These are phyloP conservation scores for Centropus unirufus DNA, from an alignment of 2,113 vertebrate species.

Conservation along the genomic window DNA sequence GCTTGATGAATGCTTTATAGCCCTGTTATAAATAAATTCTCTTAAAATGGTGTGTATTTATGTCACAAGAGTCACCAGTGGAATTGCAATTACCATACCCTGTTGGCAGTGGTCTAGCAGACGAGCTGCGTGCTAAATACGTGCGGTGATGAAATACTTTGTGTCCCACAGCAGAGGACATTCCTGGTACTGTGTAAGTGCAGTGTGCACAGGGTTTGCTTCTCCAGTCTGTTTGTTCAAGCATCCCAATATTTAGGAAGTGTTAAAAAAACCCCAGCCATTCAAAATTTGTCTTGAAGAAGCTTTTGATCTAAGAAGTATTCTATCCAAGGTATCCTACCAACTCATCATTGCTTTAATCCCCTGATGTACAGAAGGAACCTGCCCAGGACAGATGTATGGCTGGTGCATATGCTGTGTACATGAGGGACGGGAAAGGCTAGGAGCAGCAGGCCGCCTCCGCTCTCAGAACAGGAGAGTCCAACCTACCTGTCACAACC, in stretches of 20 bases:
- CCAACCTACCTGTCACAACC: background rate
- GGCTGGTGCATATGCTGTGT: background rate
- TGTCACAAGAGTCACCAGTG: background rate
- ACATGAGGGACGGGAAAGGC: accelerated
- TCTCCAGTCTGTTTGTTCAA: background rate
- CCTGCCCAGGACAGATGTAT: accelerated
- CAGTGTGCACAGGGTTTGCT: background rate
- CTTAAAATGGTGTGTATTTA: background rate
- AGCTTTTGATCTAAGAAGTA: background rate
- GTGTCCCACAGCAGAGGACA: background rate
- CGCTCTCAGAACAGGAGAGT: background rate
- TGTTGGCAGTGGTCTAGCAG: background rate
- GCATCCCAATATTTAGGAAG: background rate
- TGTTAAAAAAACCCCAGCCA: background rate
- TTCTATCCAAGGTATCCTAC: too few species aligned
- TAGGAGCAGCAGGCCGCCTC: background rate
- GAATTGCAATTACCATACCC: background rate
- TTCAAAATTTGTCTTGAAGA: background rate
- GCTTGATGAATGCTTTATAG: background rate
- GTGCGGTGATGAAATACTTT: background rate
- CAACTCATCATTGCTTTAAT: background rate
- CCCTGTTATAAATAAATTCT: background rate
- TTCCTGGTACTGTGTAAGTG: background rate
- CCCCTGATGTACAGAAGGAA: too few species aligned
- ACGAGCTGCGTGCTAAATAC: background rate